Percentiles rank a stretch among this genome's conserved stretches.
phyloP scores from a whole-genome alignment of 2,888 invertebrate genomes.

The Acleris laterana region DNA sequence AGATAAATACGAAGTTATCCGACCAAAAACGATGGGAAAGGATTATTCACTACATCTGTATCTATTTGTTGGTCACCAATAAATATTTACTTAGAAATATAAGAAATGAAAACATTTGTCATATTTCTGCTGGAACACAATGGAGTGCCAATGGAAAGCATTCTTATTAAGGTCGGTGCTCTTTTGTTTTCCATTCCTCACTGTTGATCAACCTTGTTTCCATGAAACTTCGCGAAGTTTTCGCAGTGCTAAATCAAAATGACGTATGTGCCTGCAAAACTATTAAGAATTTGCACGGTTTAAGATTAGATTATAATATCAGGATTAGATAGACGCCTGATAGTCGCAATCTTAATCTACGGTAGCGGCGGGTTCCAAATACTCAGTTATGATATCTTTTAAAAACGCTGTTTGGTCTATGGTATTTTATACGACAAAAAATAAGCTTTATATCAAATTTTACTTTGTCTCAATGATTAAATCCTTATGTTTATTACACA shows the following conservation, averaged over 20 bases:
- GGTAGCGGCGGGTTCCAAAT: background rate
- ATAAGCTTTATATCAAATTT: too few relatives aligned
- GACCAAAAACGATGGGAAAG: too few relatives aligned
- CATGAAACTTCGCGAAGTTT: conserved; percentile 5
- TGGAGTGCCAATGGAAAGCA: conserved; percentile 8
- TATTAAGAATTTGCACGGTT: background rate
- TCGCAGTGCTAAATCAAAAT: background rate
- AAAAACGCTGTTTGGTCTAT: too few relatives aligned
- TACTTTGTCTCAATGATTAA: too few relatives aligned
- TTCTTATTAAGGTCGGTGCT: conserved; percentile 12
- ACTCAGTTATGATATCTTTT: too few relatives aligned
- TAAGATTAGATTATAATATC: background rate
- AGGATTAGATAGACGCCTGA: conserved; percentile 1
- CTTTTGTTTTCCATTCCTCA: conserved; percentile 17
- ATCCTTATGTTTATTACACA: too few relatives aligned
- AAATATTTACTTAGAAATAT: too few relatives aligned
- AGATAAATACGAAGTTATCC: too few relatives aligned
- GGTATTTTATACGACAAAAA: too few relatives aligned
- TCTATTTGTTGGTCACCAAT: too few relatives aligned
- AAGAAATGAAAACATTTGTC: background rate
- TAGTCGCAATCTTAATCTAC: conserved; percentile 1
- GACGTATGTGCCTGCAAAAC: background rate
- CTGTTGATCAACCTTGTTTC: conserved; percentile 21
- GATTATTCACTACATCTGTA: too few relatives aligned
- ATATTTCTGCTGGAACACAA: conserved; percentile 5